Evolutionary conservation across 2,888 invertebrate species (phyloP).

Genomic region (Acleris sparsana): DNA sequence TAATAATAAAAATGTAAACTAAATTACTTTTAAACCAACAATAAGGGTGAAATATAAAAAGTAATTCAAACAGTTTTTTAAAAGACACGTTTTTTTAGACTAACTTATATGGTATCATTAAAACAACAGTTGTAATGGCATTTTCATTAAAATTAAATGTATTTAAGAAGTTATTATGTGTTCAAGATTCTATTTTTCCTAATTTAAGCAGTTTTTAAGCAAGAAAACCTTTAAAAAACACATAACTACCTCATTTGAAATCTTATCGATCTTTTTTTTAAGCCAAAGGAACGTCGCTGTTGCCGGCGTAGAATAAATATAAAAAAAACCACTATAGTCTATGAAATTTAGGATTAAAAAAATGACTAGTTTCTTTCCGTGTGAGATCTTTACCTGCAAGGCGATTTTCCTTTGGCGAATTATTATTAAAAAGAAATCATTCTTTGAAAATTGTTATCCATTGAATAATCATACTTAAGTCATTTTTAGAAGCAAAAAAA

Average conservation of each 20-base stretch:
- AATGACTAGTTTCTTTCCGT: constrained; percentile 57
- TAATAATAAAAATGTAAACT: constrained; percentile 16
- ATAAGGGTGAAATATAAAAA: constrained; percentile 11
- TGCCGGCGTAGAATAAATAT: constrained; percentile 39
- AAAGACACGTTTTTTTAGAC: constrained; percentile 1
- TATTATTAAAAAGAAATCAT: not conserved
- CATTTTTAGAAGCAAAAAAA: no score
- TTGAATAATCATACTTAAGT: no score
- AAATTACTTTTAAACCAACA: constrained; percentile 23
- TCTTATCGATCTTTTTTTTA: not conserved
- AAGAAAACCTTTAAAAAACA: not conserved
- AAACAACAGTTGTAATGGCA: not conserved
- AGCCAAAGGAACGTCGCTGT: constrained; percentile 20
- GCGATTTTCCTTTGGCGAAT: constrained; percentile 37
- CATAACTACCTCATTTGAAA: constrained; percentile 2
- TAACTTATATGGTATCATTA: no score
- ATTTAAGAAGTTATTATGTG: constrained; percentile 1
- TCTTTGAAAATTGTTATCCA: not conserved
- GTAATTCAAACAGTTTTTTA: constrained; percentile 1
- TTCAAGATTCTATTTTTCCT: constrained; percentile 3
- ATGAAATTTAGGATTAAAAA: constrained; percentile 46
- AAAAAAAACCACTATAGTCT: constrained; percentile 40
- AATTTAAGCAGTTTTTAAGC: not conserved
- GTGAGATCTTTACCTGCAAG: constrained; percentile 51
- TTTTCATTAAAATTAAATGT: not conserved